Percentiles rank a stretch among this genome's conserved stretches.
Evolutionary conservation across 2,113 vertebrate genomes (phyloP).

Genomic region (Poeciliopsis retropinna): DNA sequence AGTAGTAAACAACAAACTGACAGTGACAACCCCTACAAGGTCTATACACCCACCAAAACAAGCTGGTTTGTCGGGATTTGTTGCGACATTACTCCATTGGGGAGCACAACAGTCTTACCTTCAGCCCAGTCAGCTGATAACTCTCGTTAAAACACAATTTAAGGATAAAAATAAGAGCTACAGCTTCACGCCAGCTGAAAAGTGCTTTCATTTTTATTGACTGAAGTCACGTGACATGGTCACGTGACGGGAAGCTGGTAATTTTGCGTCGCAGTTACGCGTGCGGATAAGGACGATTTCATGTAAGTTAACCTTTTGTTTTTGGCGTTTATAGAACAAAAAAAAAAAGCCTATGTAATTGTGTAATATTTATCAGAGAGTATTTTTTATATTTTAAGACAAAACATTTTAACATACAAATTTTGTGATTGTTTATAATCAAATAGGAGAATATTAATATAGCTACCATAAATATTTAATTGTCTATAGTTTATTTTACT

Average conservation of each 20-base stretch:
- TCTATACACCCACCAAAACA: slow-evolving; percentile 6
- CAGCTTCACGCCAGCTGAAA: slow-evolving; percentile 21
- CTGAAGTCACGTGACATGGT: slow-evolving; percentile 67
- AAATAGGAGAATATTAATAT: no score
- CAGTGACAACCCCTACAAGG: no score
- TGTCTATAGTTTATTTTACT: neutral
- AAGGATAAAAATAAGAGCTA: slow-evolving; percentile 58
- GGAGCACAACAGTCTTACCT: slow-evolving; percentile 56
- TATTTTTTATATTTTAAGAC: no score
- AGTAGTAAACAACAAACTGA: slow-evolving; percentile 10
- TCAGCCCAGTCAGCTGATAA: slow-evolving; percentile 42
- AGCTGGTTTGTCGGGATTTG: fast-evolving
- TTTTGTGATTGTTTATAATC: neutral
- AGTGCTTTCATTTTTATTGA: slow-evolving; percentile 72
- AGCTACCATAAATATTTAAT: no score
- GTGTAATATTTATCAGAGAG: no score
- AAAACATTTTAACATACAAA: no score
- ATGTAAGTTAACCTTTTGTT: no score
- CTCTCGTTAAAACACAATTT: slow-evolving; percentile 44
- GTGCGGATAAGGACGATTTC: neutral
- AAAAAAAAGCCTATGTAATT: no score
- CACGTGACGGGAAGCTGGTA: slow-evolving; percentile 54
- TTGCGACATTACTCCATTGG: neutral
- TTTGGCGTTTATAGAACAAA: no score
- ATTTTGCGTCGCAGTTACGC: slow-evolving; percentile 42